These are phyloP conservation scores for Philhelius pedissequus DNA, from an alignment of 2,888 invertebrate species.

Conservation along the genomic window DNA sequence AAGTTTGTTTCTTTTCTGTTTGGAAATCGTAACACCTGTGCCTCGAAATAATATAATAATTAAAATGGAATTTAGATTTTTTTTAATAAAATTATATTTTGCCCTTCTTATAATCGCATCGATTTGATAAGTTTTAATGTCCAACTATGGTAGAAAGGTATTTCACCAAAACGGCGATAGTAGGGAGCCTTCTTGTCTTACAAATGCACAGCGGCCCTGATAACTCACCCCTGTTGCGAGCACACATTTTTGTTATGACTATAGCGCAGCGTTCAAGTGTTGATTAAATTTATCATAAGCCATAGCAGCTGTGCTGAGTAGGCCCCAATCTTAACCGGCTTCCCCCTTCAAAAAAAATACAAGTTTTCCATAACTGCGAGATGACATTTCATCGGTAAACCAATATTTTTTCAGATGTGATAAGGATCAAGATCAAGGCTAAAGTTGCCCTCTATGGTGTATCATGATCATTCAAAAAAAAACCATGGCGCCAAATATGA, in stretches of 20 bases:
- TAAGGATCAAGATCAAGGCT: constrained; percentile 43
- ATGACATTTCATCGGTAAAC: background rate
- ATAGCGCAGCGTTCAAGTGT: constrained; percentile 45
- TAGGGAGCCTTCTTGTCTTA: no score
- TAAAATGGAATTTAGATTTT: no score
- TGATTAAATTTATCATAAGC: constrained; percentile 58
- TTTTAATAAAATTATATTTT: no score
- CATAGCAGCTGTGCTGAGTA: background rate
- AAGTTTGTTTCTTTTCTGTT: no score
- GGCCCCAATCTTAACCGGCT: background rate
- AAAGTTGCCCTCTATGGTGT: background rate
- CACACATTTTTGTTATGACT: constrained; percentile 39
- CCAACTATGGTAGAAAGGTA: no score
- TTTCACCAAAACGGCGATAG: no score
- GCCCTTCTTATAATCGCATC: no score
- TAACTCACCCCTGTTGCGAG: constrained; percentile 28
- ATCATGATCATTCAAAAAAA: background rate
- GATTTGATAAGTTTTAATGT: no score
- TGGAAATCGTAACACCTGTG: no score
- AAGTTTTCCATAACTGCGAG: constrained; percentile 8
- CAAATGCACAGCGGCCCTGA: background rate
- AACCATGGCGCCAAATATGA: background rate
- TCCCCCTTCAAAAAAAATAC: background rate
- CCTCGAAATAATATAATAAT: no score
- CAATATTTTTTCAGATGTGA: background rate